These are phyloP conservation scores for Columba janthina DNA, from an alignment of 2,113 vertebrate genomes.

Conservation along the genomic window DNA sequence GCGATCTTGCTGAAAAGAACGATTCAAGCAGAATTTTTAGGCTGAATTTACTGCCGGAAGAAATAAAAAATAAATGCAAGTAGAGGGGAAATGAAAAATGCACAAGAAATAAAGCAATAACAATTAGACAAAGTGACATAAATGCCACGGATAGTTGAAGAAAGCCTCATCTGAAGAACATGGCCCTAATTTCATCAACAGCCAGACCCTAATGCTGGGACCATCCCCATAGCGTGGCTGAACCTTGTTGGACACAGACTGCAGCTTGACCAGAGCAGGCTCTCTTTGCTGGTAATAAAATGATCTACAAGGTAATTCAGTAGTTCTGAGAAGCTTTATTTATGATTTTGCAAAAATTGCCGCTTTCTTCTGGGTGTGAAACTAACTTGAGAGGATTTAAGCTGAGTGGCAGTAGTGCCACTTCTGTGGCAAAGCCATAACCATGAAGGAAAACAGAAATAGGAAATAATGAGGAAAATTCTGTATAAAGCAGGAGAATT, in stretches of 20 bases:
- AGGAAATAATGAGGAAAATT: constrained; percentile 29
- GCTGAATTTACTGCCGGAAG: neutral
- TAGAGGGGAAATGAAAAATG: neutral
- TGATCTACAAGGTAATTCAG: neutral
- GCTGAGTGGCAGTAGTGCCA: neutral
- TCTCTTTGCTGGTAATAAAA: neutral
- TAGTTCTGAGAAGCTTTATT: neutral
- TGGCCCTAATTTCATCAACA: neutral
- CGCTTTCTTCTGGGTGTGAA: neutral
- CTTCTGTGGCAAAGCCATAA: constrained; percentile 17
- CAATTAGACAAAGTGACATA: neutral
- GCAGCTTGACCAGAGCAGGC: neutral
- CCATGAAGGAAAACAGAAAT: constrained; percentile 10
- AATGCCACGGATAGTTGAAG: neutral
- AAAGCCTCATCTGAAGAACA: neutral
- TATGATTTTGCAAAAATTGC: constrained; percentile 18
- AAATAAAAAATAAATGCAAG: neutral
- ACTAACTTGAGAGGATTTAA: constrained; percentile 18
- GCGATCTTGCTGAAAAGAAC: neutral
- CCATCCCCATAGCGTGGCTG: neutral
- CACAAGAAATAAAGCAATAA: neutral
- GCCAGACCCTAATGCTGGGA: neutral
- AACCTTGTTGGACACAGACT: neutral
- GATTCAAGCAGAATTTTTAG: neutral
- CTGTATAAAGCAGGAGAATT: constrained; percentile 9